Evolutionary conservation across 2,797 vertebrate species (phyloP).

Genomic region (Sciurus carolinensis): DNA sequence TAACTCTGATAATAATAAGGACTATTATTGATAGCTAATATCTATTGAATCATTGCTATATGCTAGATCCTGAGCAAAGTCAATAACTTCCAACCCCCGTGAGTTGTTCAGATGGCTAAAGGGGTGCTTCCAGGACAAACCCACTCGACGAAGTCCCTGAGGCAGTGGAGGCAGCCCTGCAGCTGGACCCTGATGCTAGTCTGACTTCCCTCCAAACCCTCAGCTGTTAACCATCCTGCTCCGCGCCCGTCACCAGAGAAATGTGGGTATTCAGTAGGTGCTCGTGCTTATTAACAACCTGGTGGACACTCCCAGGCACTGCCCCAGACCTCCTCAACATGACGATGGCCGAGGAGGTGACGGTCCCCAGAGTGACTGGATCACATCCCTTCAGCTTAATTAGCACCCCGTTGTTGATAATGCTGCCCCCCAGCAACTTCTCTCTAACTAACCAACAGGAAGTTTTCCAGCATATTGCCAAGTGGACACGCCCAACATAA

Average conservation of each 20-base stretch:
- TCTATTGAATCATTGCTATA: neutral
- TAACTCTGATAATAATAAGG: neutral
- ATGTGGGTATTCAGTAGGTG: neutral
- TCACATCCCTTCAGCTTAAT: neutral
- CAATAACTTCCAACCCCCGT: neutral
- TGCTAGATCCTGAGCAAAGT: neutral
- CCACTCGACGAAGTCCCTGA: neutral
- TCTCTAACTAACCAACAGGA: neutral
- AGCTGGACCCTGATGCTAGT: neutral
- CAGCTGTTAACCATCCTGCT: neutral
- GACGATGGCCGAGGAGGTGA: neutral
- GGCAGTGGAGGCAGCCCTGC: neutral
- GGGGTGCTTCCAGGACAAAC: neutral
- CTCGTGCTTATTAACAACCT: neutral
- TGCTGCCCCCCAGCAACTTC: neutral
- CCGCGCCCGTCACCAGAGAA: neutral
- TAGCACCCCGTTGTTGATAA: neutral
- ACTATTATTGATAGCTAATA: neutral
- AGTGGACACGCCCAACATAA: neutral
- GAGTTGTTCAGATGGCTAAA: neutral
- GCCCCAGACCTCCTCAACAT: neutral
- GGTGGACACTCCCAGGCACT: neutral
- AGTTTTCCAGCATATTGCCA: neutral
- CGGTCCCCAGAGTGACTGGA: neutral
- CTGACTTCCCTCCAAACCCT: neutral